A percentile compares a stretch with the other conserved stretches of the same genome.
Conservation (phyloP, 1,140 invertebrate species). For the Limonius californicus region DNA sequence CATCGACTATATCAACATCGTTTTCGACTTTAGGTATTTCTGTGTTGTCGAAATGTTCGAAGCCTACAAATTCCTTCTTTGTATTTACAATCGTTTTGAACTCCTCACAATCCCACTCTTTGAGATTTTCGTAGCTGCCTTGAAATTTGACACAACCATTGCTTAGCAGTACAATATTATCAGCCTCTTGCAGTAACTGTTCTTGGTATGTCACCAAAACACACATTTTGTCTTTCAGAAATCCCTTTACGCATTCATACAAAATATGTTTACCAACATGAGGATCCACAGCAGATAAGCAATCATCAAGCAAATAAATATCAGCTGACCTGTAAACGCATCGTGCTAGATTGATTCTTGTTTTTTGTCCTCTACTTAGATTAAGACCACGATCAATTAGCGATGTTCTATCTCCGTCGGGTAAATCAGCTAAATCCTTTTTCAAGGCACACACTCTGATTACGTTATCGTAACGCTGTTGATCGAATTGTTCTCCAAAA, state of each 20-base stretch:
- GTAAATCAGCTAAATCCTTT: constrained; percentile 25
- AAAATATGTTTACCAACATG: constrained; percentile 64
- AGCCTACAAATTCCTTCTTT: no score
- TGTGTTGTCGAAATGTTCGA: not conserved
- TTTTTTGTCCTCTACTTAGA: constrained; percentile 63
- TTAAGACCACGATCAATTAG: constrained; percentile 18
- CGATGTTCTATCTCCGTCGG: constrained; percentile 22
- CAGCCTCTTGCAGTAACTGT: constrained; percentile 74
- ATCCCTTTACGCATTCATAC: constrained; percentile 61
- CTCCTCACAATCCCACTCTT: constrained; percentile 36
- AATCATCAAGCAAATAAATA: constrained; percentile 78
- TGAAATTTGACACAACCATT: constrained; percentile 51
- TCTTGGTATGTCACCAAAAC: constrained; percentile 83
- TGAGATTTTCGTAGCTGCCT: constrained; percentile 46
- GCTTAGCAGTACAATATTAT: constrained; percentile 61
- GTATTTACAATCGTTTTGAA: not conserved
- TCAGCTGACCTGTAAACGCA: constrained; percentile 74
- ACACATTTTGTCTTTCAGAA: constrained; percentile 62
- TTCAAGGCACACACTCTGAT: constrained; percentile 33
- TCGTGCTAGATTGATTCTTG: constrained; percentile 78
- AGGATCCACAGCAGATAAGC: constrained; percentile 69
- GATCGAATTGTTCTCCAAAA: constrained; percentile 55
- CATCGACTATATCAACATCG: not conserved
- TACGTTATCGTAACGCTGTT: constrained; percentile 44
- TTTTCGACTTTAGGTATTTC: not conserved